Percentiles rank a stretch among this genome's conserved stretches.
These are phyloP conservation scores for Chalcis sispes DNA, from an alignment of 2,888 invertebrate genomes.

Conservation along the genomic window DNA sequence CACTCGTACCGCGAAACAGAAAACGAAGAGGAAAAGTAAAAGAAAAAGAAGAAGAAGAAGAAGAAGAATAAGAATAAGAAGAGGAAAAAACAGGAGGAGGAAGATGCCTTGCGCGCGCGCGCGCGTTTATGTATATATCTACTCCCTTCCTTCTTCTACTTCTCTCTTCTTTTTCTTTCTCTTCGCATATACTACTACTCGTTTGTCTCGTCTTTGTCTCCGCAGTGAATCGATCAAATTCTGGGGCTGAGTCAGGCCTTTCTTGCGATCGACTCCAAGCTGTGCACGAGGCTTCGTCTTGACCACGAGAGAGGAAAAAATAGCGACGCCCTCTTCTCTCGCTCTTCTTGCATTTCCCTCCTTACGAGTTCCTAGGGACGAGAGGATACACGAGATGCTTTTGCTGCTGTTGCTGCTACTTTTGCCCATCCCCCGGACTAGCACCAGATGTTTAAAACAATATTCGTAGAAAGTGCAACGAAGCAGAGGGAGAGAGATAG, in stretches of 20 bases:
- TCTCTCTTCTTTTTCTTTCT: constrained; percentile 10
- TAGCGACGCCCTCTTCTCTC: too few species aligned
- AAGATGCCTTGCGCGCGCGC: background rate
- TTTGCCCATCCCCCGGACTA: background rate
- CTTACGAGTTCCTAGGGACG: too few species aligned
- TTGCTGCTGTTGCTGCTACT: background rate
- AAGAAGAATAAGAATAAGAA: background rate
- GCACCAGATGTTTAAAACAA: constrained; percentile 34
- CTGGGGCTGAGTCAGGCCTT: constrained; percentile 27
- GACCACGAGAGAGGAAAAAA: too few species aligned
- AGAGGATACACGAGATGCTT: constrained; percentile 1
- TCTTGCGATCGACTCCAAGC: background rate
- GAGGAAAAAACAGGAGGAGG: constrained; percentile 3
- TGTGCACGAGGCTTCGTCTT: background rate
- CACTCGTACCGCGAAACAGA: too few species aligned
- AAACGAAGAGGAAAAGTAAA: too few species aligned
- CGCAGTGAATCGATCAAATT: constrained; percentile 50
- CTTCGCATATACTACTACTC: constrained; percentile 16
- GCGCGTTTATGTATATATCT: background rate
- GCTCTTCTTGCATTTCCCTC: too few species aligned
- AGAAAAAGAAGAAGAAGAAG: too few species aligned
- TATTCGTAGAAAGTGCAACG: constrained; percentile 24
- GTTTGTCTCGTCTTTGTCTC: constrained; percentile 40
- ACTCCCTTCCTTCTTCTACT: too few species aligned
- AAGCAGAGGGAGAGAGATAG: constrained; percentile 5